A percentile compares a stretch with the other conserved stretches of the same genome.
Evolutionary conservation across 2,888 invertebrate species (phyloP).

Genomic region (Tipula helvola): DNA sequence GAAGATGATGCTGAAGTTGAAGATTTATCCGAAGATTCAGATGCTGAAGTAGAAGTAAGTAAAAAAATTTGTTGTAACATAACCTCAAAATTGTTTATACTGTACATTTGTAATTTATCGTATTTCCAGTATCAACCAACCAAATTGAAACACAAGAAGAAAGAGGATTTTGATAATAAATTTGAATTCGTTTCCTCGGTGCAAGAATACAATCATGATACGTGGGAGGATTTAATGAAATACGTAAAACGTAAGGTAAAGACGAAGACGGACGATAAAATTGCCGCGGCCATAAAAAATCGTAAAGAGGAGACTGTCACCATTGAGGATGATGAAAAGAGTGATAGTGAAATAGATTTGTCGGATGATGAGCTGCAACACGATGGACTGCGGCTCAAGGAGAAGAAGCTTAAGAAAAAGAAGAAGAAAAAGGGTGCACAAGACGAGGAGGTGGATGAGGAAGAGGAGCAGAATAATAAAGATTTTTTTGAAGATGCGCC

Average conservation of each 20-base stretch:
- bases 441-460: constrained; percentile 39
- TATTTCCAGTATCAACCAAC: constrained; percentile 63
- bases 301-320: constrained; percentile 37
- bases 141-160: constrained; percentile 56
- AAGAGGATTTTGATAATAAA: constrained; percentile 64
- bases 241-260: constrained; percentile 69
- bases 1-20: constrained; percentile 70
- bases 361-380: constrained; percentile 68
- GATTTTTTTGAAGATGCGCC: constrained; percentile 53
- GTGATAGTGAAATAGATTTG: constrained; percentile 43
- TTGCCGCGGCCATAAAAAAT: constrained; percentile 45
- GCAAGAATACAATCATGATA: constrained; percentile 68
- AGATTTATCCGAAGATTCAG: constrained; percentile 67
- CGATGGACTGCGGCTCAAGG: constrained; percentile 55
- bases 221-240: constrained; percentile 67
- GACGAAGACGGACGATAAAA: constrained; percentile 74
- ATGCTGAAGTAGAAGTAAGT: constrained; percentile 63
- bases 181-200: constrained; percentile 70
- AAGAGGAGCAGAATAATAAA: constrained; percentile 37
- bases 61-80: background rate
- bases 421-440: constrained; percentile 31
- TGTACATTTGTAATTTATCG: background rate
- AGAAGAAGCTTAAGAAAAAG: constrained; percentile 45
- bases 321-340: constrained; percentile 37
- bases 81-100: constrained; percentile 11